phyloP scores from a whole-genome alignment of 2,797 vertebrate genomes.

The Rhadinocentrus ornatus region DNA sequence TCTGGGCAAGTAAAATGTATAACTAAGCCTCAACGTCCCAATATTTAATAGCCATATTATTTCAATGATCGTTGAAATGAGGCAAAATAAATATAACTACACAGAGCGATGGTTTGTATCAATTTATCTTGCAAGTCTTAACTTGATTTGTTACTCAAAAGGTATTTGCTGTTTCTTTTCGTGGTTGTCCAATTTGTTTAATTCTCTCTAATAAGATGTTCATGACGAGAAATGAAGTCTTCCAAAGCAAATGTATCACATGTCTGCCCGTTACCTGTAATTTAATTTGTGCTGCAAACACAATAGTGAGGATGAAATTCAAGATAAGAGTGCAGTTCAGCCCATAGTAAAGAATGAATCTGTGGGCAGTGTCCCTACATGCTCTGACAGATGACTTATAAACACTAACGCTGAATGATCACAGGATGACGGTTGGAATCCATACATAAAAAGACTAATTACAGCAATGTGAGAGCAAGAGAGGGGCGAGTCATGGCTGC shows the following conservation, averaged over 20 bases:
- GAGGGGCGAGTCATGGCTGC: slow-evolving; percentile 52
- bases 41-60: no score
- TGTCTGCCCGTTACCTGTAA: neutral
- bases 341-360: slow-evolving; percentile 5
- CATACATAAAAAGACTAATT: slow-evolving; percentile 45
- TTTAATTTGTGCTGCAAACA: slow-evolving; percentile 5
- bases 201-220: neutral
- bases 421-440: slow-evolving; percentile 31
- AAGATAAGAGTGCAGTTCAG: neutral
- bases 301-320: neutral
- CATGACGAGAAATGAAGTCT: neutral
- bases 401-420: slow-evolving; percentile 33
- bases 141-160: neutral
- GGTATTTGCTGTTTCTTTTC: slow-evolving; percentile 1
- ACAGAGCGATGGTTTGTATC: neutral
- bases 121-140: neutral
- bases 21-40: no score
- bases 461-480: slow-evolving; percentile 25
- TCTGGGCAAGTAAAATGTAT: no score
- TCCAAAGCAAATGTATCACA: neutral
- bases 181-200: neutral
- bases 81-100: no score
- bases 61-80: no score
- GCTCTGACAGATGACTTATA: slow-evolving; percentile 31
- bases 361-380: slow-evolving; percentile 20